Base-by-base conservation (phyloP, 2,113 vertebrate species). In the Rhinichthys klamathensis region DNA sequence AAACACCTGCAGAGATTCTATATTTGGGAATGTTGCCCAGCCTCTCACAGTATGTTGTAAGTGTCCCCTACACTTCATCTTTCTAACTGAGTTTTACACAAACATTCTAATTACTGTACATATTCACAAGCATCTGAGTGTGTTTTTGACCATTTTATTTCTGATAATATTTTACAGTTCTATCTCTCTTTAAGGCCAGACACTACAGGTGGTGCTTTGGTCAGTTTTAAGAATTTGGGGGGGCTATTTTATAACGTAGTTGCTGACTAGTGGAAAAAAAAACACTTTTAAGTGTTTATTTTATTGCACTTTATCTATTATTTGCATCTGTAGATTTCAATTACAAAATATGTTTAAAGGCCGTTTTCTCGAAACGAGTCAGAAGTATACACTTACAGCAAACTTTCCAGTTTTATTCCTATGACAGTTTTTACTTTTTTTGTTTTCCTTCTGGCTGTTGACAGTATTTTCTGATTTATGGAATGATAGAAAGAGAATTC, bases 31-130 rank as follows among this genome's bases (percentile, higher is more conserved):
- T 99, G 97, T 86, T 99, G 73, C 96, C 95, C 69, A 98, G 96
- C 84, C 96, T 99, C 77, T 98, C 98, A 6, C 98, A 99, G 91
- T 97, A 98, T 44, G 97, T 99, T 97, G 98, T 99, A 91, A 96
- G 96, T 54, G 46, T 15, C 21, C 80, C 49, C 0, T 46, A 35
- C 21, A 25, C 9, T 32, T 80, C 27, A 25, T 84, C 70, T 56
- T 46, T 9, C 35, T 81, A 76, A 82, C 32, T 27, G 35, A 72
- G 21, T 41, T n/a, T 12, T 38, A 13, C 8, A 41, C 51, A 41
- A 41, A 41, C 38, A 41, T 41, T 41, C 38, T 41, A 41, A 9
- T 41, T 41, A 41, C 30, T 2, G 30, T 30, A 30, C 38, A 41
- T 41, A 41, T 41, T 41, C 38, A 41, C 38, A 41, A 41, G 41